Conservation (phyloP, 1,140 invertebrate species). For the Pollicipes pollicipes region DNA sequence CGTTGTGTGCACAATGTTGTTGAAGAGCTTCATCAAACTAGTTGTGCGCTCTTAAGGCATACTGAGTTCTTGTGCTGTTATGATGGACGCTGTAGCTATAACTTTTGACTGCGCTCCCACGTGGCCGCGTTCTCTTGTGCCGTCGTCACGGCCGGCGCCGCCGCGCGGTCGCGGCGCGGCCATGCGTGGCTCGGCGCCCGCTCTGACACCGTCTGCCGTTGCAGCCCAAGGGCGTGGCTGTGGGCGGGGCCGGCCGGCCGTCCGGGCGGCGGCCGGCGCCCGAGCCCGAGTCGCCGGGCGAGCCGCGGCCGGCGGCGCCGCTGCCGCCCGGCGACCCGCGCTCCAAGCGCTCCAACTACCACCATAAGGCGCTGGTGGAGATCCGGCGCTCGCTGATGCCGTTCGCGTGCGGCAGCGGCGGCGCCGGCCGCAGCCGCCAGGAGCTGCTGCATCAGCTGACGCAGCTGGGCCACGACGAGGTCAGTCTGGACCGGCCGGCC, state of each 20-base stretch:
- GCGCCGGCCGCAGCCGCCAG: constrained; percentile 28
- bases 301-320: constrained; percentile 5
- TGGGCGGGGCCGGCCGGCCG: background rate
- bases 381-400: constrained; percentile 67
- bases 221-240: background rate
- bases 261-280: too few species aligned
- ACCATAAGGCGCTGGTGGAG: constrained; percentile 68
- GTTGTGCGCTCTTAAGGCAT: too few species aligned
- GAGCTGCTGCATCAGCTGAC: constrained; percentile 37
- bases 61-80: too few species aligned
- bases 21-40: too few species aligned
- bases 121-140: too few species aligned
- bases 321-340: constrained; percentile 8
- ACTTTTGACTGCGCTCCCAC: too few species aligned
- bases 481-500: constrained; percentile 25
- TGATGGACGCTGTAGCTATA: too few species aligned
- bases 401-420: constrained; percentile 47
- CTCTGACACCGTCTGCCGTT: background rate
- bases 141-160: too few species aligned
- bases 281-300: background rate
- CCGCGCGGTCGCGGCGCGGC: too few species aligned
- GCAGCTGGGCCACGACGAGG: constrained; percentile 46
- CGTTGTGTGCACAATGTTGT: too few species aligned
- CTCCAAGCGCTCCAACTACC: constrained; percentile 43
- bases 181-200: too few species aligned